phyloP scores from a whole-genome alignment of 2,797 vertebrate species.

The Eutrigla gurnardus region DNA sequence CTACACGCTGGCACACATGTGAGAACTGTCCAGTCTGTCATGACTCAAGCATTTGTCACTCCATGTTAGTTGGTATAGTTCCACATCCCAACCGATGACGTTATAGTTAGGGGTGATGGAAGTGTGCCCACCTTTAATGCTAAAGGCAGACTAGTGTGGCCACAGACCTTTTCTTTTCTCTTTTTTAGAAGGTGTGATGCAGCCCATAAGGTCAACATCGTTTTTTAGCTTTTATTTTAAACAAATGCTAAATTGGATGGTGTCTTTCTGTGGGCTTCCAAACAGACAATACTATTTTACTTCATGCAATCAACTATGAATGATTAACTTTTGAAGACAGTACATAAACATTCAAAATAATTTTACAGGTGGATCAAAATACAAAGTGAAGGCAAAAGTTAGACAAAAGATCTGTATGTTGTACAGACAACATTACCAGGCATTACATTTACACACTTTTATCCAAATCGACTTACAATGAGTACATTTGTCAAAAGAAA shows the following conservation, averaged over 20 bases:
- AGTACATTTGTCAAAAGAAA: too few species aligned
- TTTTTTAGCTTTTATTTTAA: neutral
- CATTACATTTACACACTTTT: too few species aligned
- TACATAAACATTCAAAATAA: neutral
- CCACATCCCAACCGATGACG: neutral
- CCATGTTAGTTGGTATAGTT: conserved; percentile 10
- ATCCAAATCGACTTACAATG: too few species aligned
- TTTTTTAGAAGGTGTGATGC: neutral
- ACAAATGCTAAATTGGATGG: neutral
- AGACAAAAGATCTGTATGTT: neutral
- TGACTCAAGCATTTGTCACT: conserved; percentile 44
- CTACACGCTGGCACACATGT: conserved; percentile 42
- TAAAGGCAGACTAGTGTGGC: neutral
- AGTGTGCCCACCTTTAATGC: neutral
- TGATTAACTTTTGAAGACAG: neutral
- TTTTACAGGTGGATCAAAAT: neutral
- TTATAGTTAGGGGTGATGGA: neutral
- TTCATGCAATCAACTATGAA: neutral
- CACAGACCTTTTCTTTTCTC: too few species aligned
- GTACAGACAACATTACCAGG: neutral
- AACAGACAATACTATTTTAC: neutral
- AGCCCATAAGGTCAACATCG: neutral
- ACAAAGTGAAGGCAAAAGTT: neutral
- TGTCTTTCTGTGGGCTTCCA: neutral
- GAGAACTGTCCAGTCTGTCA: conserved; percentile 25